These are phyloP conservation scores for Diloba caeruleocephala DNA, from an alignment of 2,888 invertebrate genomes.

Conservation along the genomic window DNA sequence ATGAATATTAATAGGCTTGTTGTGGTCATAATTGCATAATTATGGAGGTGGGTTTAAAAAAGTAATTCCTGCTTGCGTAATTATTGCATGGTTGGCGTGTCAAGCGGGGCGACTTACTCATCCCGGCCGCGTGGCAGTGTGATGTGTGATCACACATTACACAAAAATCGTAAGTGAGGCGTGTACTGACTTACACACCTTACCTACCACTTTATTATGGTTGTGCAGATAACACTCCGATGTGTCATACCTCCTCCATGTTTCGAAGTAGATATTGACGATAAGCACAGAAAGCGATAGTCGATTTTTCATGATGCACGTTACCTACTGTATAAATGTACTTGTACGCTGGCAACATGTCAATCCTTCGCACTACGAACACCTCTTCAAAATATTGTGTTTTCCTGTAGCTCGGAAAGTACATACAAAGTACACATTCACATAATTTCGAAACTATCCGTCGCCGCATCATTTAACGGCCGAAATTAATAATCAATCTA, in stretches of 20 bases:
- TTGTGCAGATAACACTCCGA: conserved; percentile 60
- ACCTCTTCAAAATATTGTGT: conserved; percentile 12
- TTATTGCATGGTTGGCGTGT: conserved; percentile 61
- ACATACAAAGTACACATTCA: too few species aligned
- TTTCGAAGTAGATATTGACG: conserved; percentile 17
- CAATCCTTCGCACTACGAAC: conserved; percentile 5
- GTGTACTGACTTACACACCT: conserved; percentile 40
- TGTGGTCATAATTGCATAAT: conserved; percentile 35
- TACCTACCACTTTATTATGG: conserved; percentile 33
- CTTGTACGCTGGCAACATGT: too few species aligned
- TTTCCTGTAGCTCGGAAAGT: conserved; percentile 8
- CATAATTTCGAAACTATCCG: conserved; percentile 18
- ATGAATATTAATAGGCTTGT: conserved; percentile 39
- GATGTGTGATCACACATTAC: too few species aligned
- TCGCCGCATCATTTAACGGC: too few species aligned
- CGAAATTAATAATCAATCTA: too few species aligned
- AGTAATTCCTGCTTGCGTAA: conserved; percentile 62
- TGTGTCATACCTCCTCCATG: conserved; percentile 36
- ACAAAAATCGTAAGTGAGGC: conserved; percentile 31
- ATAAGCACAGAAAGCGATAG: too few species aligned
- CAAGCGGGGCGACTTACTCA: conserved; percentile 67
- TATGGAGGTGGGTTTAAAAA: conserved; percentile 32
- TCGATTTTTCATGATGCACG: too few species aligned
- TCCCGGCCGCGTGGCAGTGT: conserved; percentile 48
- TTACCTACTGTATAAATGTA: too few species aligned